Evolutionary conservation across 2,113 vertebrate species (phyloP).

Genomic region (Ailurus styani): DNA sequence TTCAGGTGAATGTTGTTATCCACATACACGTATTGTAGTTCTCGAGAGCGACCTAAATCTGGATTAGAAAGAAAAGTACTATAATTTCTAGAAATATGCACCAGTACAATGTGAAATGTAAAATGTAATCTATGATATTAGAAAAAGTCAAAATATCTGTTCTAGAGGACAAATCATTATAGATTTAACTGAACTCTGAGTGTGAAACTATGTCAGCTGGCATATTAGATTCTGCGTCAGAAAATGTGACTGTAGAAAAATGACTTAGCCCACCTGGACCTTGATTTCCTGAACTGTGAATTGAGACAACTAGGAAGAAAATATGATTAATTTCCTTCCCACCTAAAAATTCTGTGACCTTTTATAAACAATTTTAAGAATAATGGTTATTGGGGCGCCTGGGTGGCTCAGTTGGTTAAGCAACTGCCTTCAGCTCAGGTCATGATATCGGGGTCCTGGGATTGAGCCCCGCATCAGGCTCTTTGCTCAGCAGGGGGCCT

Average conservation of each 20-base stretch:
- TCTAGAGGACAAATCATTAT: constrained; percentile 33
- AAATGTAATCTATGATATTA: not conserved
- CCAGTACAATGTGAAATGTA: not conserved
- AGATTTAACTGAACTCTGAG: not conserved
- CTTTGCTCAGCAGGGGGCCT: too few relatives aligned
- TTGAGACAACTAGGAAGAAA: not conserved
- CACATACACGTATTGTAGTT: constrained; percentile 94
- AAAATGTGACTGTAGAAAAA: constrained; percentile 16
- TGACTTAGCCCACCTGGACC: not conserved
- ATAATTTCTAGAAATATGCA: not conserved
- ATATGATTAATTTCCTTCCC: not conserved
- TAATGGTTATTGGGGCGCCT: not conserved
- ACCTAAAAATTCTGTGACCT: not conserved
- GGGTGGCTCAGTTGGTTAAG: too few relatives aligned
- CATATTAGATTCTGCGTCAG: not conserved
- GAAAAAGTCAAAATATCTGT: constrained; percentile 26
- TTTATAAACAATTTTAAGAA: not conserved
- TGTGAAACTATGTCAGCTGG: not conserved
- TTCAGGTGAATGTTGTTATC: constrained; percentile 91
- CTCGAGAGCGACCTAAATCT: constrained; percentile 96
- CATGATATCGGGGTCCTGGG: too few relatives aligned
- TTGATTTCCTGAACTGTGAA: not conserved
- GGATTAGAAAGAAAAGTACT: constrained; percentile 74
- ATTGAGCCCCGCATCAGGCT: too few relatives aligned
- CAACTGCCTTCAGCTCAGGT: too few relatives aligned